Conservation (phyloP, 1,140 invertebrate genomes). For the Gonioctena quinquepunctata region DNA sequence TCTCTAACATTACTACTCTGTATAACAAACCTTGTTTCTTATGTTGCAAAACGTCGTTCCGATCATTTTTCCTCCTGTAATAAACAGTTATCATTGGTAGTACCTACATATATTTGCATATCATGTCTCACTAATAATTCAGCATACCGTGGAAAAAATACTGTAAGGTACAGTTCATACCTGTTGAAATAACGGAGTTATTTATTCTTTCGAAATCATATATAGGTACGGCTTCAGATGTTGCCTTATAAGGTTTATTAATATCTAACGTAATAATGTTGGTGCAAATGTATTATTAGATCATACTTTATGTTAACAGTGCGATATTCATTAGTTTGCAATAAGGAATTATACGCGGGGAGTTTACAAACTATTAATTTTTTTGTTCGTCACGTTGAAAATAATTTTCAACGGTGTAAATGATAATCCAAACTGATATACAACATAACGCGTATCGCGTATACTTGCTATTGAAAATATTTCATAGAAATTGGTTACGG, state of each 20-base stretch:
- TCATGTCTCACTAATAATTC: background rate
- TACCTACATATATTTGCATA: background rate
- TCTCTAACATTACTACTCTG: too few relatives aligned
- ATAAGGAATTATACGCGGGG: too few relatives aligned
- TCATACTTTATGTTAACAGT: constrained; percentile 6
- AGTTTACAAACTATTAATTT: too few relatives aligned
- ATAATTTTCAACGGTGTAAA: too few relatives aligned
- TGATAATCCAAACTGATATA: too few relatives aligned
- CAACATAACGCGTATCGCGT: too few relatives aligned
- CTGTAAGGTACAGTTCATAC: constrained; percentile 5
- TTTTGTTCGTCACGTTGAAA: too few relatives aligned
- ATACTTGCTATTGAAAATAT: too few relatives aligned
- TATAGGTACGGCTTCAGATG: constrained; percentile 17
- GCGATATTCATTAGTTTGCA: background rate
- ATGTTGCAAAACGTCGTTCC: background rate
- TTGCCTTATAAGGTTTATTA: constrained; percentile 18
- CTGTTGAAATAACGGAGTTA: constrained; percentile 13
- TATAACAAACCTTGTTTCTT: background rate
- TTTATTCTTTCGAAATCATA: constrained; percentile 8
- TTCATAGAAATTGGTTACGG: too few relatives aligned
- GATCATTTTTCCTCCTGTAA: background rate
- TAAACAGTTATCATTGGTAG: background rate
- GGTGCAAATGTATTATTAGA: constrained; percentile 20
- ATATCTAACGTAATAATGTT: constrained; percentile 4
- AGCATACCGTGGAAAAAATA: background rate